phyloP scores from a whole-genome alignment of 2,113 vertebrate genomes.

The Alexandromys fortis region DNA sequence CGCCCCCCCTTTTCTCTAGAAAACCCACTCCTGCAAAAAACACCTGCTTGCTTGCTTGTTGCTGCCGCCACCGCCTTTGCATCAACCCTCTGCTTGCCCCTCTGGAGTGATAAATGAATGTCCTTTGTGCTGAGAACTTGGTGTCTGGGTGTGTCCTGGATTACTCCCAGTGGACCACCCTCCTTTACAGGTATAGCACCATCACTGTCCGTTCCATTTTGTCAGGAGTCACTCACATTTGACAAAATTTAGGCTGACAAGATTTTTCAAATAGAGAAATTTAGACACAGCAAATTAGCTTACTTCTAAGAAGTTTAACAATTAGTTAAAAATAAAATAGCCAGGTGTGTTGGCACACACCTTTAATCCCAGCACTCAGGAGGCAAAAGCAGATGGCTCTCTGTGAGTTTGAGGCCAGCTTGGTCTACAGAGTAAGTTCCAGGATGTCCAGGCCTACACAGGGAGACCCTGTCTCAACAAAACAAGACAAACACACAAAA shows the following conservation, averaged over 20 bases:
- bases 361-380: background rate
- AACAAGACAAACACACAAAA: too few species aligned
- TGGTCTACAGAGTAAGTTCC: background rate
- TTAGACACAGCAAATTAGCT: constrained; percentile 4
- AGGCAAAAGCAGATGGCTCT: background rate
- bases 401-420: background rate
- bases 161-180: background rate
- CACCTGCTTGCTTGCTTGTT: background rate
- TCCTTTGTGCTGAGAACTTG: background rate
- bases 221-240: background rate
- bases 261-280: constrained; percentile 15
- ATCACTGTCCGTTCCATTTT: background rate
- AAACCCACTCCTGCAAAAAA: background rate
- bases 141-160: background rate
- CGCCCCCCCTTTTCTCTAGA: background rate
- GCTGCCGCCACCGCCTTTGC: too few species aligned
- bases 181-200: background rate
- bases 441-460: background rate
- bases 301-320: constrained; percentile 52
- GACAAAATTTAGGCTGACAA: constrained; percentile 22
- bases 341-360: background rate
- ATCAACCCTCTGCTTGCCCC: background rate
- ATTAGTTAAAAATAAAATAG: background rate
- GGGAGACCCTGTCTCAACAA: background rate
- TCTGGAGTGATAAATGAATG: background rate